Evolutionary conservation across 2,113 vertebrate genomes (phyloP).

Genomic region (Ceuthmochares aereus): DNA sequence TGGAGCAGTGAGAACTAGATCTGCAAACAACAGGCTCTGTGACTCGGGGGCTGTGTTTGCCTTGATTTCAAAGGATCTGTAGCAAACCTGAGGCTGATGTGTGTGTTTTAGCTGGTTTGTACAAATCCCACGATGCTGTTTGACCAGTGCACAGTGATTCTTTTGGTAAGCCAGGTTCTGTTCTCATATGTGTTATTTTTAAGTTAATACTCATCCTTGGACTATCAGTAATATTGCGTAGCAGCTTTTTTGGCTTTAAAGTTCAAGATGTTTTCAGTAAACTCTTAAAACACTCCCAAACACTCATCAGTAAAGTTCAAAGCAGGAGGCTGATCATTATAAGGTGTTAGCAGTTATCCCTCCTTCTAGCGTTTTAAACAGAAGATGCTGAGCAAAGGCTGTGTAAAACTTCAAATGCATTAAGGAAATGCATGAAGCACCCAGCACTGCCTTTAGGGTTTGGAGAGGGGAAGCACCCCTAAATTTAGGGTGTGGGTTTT

Average conservation of each 20-base stretch:
- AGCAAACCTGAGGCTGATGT: neutral
- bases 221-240: neutral
- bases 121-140: neutral
- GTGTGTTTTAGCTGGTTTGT: neutral
- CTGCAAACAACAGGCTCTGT: neutral
- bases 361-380: neutral
- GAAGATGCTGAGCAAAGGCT: neutral
- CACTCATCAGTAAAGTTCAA: conserved; percentile 19
- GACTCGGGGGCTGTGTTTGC: neutral
- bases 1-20: neutral
- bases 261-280: conserved; percentile 25
- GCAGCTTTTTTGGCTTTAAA: neutral
- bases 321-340: conserved; percentile 16
- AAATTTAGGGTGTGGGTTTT: neutral
- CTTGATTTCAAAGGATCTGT: neutral
- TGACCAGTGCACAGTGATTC: neutral
- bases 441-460: neutral
- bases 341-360: conserved; percentile 33
- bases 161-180: neutral
- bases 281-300: conserved; percentile 1
- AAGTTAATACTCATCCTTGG: neutral
- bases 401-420: neutral
- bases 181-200: neutral
- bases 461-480: neutral
- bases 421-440: neutral